These are phyloP conservation scores for Phallusia fumigata DNA, from an alignment of 23 tunicate species.

Conservation along the genomic window DNA sequence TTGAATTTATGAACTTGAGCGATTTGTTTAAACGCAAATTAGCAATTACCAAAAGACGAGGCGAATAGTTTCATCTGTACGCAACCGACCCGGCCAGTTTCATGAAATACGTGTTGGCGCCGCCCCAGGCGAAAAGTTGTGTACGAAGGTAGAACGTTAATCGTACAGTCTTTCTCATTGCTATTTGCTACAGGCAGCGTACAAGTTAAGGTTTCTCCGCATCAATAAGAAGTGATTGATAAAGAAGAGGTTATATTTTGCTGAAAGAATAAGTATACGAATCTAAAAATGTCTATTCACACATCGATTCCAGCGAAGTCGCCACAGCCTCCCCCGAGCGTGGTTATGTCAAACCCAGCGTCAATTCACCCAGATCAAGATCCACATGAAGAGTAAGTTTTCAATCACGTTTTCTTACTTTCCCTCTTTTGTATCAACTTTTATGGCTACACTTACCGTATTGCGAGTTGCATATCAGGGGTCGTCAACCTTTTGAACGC, in stretches of 20 bases:
- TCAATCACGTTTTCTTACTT: too few relatives aligned
- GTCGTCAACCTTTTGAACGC: too few relatives aligned
- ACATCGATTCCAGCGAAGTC: conserved; percentile 35
- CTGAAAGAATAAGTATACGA: too few relatives aligned
- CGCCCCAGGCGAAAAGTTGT: not conserved
- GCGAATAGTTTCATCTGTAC: not conserved
- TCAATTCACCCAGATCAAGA: conserved; percentile 57
- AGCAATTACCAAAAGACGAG: not conserved
- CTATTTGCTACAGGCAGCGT: too few relatives aligned
- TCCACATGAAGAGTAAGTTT: conserved; percentile 66
- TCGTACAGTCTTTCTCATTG: too few relatives aligned
- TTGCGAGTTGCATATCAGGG: too few relatives aligned
- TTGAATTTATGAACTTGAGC: not conserved
- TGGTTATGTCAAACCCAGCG: conserved; percentile 23
- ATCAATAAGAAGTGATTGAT: too few relatives aligned
- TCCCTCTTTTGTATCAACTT: too few relatives aligned
- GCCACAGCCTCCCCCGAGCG: conserved; percentile 42
- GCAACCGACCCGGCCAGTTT: conserved; percentile 7
- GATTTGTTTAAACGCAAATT: not conserved
- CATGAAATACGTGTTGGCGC: conserved; percentile 14
- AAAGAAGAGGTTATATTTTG: too few relatives aligned
- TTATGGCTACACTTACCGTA: too few relatives aligned
- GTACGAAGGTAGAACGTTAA: not conserved
- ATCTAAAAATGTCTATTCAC: conserved; percentile 29
- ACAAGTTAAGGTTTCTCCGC: too few relatives aligned